Base-by-base conservation (phyloP, 2,113 vertebrate genomes). In the Grantiella picta region DNA sequence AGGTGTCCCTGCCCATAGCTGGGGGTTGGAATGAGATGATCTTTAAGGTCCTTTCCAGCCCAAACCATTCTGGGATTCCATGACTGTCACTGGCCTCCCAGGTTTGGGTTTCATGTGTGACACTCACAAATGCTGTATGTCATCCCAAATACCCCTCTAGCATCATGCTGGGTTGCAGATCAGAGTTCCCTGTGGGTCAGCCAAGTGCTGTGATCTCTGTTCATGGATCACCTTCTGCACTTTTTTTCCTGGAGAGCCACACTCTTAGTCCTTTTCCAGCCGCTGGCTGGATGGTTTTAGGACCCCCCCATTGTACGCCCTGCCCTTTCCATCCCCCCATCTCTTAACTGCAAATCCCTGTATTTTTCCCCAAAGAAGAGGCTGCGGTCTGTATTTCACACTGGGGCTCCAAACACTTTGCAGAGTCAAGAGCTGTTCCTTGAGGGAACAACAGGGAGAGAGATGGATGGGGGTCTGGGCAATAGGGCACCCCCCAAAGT, bases 181-280 rank as follows among this genome's bases (percentile, higher is more conserved):
- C 2, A 0, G 17, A 70, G 29, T 5, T 87, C n/a, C 45, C 78
- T 4, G 0, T 35, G 5, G 4, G 29, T n/a, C 1, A 0, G 27
- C 47, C 40, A 33, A 9, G 35, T 11, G 2, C 65, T 52, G 29
- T 1, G 2, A 5, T 10, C 33, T 44, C 52, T 5, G 3, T 18
- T 17, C 47, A 0, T n/a, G 59, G 44, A 57, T 70, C 64, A 29
- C 24, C 35, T 27, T 57, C 57, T 65, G 56, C 47, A n/a, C 22
- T 25, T 24, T 20, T 10, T 47, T 45, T 85, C 85, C 59, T 9
- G 11, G 52, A 63, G 31, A 22, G 29, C 7, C 3, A 1, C 44
- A 12, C 13, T 73, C 40, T 20, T 75, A 14, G 27, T 54, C 31
- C 42, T 59, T n/a, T 80, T 71, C 31, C 66, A 88, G 20, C 35